These are phyloP conservation scores for Pammene aurita DNA, from an alignment of 2,888 invertebrate genomes.

Conservation along the genomic window DNA sequence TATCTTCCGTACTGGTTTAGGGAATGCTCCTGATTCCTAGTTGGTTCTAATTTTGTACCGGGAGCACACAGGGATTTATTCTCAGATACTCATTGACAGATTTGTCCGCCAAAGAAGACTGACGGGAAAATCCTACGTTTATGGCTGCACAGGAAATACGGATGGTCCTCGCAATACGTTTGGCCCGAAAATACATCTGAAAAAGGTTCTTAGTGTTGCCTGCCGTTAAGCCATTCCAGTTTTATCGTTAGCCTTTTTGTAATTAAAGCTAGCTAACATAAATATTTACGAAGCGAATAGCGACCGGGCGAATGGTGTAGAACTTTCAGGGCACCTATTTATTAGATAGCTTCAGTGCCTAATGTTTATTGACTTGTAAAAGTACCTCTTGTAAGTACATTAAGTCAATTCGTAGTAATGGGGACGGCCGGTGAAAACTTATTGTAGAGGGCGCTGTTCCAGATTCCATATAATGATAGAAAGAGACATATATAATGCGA, in stretches of 20 bases:
- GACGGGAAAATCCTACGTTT: too few relatives aligned
- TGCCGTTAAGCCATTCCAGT: neutral
- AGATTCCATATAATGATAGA: neutral
- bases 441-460: too few relatives aligned
- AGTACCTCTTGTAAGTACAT: neutral
- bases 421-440: too few relatives aligned
- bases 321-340: too few relatives aligned
- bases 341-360: neutral
- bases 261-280: slow-evolving; percentile 17
- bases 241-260: slow-evolving; percentile 14
- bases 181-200: neutral
- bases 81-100: too few relatives aligned
- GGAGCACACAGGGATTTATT: too few relatives aligned
- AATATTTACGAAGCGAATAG: slow-evolving; percentile 22
- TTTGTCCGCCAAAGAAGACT: too few relatives aligned
- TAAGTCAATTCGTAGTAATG: neutral
- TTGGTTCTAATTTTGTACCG: too few relatives aligned
- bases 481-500: too few relatives aligned
- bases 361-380: slow-evolving; percentile 6
- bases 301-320: slow-evolving; percentile 6
- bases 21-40: too few relatives aligned
- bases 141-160: too few relatives aligned
- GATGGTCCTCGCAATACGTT: neutral
- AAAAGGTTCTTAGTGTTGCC: neutral
- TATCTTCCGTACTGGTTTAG: too few relatives aligned